Conservation (phyloP, 1,140 invertebrate species). For the Potamilus streckersoni region DNA sequence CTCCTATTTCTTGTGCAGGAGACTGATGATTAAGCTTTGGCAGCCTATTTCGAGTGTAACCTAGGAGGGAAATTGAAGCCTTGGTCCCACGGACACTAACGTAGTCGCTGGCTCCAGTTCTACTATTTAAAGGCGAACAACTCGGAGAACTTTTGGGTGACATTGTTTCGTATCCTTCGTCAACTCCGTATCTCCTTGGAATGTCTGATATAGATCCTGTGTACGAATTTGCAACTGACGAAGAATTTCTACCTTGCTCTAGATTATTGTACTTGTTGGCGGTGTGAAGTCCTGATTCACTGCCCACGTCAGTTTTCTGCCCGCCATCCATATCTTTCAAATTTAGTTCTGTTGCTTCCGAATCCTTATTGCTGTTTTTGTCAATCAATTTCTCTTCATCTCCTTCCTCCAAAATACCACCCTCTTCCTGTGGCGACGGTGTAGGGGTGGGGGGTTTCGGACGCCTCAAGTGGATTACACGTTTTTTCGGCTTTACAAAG, state of each 20-base stretch:
- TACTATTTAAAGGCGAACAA: background rate
- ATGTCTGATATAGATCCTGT: too few relatives aligned
- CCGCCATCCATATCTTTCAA: too few relatives aligned
- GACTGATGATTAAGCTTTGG: background rate
- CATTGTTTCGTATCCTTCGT: conserved; percentile 29
- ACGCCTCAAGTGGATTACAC: conserved; percentile 29
- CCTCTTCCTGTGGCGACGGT: conserved; percentile 12
- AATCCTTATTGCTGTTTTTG: too few relatives aligned
- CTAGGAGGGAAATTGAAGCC: conserved; percentile 7
- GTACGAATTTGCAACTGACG: too few relatives aligned
- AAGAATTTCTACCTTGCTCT: too few relatives aligned
- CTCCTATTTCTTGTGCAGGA: conserved; percentile 4
- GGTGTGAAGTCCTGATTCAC: too few relatives aligned
- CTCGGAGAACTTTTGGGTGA: conserved; percentile 6
- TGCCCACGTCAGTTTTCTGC: too few relatives aligned
- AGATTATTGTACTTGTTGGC: too few relatives aligned
- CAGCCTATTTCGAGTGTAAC: conserved; percentile 1
- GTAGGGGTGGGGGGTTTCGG: conserved; percentile 22
- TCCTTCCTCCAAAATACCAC: background rate
- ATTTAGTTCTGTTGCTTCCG: too few relatives aligned
- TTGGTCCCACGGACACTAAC: conserved; percentile 18
- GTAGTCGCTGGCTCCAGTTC: conserved; percentile 1
- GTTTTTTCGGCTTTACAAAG: conserved; percentile 37
- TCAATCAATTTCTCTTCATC: too few relatives aligned
- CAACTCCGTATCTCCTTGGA: conserved; percentile 15